Evolutionary conservation across 2,113 vertebrate genomes (phyloP).

Genomic region (Irena cyanogastra): DNA sequence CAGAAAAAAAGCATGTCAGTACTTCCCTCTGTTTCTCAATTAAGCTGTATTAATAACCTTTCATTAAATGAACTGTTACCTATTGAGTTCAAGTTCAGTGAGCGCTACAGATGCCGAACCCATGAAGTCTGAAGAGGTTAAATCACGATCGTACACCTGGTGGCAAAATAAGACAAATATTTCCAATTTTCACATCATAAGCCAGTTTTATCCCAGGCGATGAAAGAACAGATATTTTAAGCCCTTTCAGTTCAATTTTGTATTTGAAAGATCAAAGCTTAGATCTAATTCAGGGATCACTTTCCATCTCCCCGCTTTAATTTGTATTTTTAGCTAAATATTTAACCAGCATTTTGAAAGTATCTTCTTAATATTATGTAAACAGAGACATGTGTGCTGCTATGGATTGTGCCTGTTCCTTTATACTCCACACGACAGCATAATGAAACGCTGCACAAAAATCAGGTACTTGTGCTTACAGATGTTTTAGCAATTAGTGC

Average conservation of each 20-base stretch:
- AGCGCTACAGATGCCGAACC: slow-evolving; percentile 80
- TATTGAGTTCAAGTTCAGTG: slow-evolving; percentile 83
- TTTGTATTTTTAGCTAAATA: slow-evolving; percentile 47
- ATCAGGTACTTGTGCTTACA: slow-evolving; percentile 56
- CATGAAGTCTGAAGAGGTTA: slow-evolving; percentile 93
- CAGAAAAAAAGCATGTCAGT: neutral
- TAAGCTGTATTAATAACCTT: neutral
- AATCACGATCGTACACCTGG: slow-evolving; percentile 92
- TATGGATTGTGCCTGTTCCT: neutral
- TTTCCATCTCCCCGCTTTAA: slow-evolving; percentile 22
- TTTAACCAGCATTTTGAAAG: slow-evolving; percentile 60
- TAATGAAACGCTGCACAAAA: slow-evolving; percentile 33
- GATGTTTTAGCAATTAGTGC: slow-evolving; percentile 66
- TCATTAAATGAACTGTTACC: slow-evolving; percentile 64
- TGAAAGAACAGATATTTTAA: slow-evolving; percentile 4
- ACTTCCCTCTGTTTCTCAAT: neutral
- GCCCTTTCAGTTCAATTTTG: neutral
- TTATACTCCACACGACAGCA: neutral
- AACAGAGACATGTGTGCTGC: slow-evolving; percentile 48
- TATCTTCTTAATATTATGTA: slow-evolving; percentile 38
- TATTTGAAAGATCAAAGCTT: slow-evolving; percentile 37
- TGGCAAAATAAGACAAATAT: neutral
- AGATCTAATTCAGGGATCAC: slow-evolving; percentile 18
- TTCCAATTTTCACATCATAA: neutral
- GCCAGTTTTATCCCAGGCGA: neutral